These are phyloP conservation scores for Myrmophylax atrothorax DNA, from an alignment of 2,113 vertebrate species.

Conservation along the genomic window DNA sequence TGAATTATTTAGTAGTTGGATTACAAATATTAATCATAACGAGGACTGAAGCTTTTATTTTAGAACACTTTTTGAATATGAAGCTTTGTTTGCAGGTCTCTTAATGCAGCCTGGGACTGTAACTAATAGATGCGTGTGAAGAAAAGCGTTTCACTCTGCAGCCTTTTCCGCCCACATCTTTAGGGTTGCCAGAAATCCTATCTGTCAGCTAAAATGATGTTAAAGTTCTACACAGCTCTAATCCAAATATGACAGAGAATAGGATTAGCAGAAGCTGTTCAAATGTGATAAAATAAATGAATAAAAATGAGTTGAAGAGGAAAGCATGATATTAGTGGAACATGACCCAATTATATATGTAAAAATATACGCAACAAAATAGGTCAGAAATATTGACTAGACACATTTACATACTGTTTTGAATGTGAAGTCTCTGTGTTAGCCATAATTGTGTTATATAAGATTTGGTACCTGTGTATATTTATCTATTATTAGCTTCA, in stretches of 20 bases:
- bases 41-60: neutral
- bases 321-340: slow-evolving; percentile 43
- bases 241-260: slow-evolving; percentile 58
- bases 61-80: neutral
- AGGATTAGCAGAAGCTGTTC: slow-evolving; percentile 62
- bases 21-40: slow-evolving; percentile 57
- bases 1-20: slow-evolving; percentile 59
- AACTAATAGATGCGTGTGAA: slow-evolving; percentile 35
- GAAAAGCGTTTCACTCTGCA: slow-evolving; percentile 33
- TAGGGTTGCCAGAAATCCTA: slow-evolving; percentile 49
- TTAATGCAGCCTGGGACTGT: slow-evolving; percentile 16
- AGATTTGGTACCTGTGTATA: neutral
- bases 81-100: slow-evolving; percentile 40
- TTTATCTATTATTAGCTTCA: neutral
- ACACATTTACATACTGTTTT: slow-evolving; percentile 43
- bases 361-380: slow-evolving; percentile 54
- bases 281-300: slow-evolving; percentile 69
- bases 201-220: slow-evolving; percentile 59
- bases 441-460: slow-evolving; percentile 2
- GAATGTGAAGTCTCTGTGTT: neutral
- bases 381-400: slow-evolving; percentile 47
- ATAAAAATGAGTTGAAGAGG: slow-evolving; percentile 54
- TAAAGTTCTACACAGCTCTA: slow-evolving; percentile 45
- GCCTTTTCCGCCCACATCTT: slow-evolving; percentile 30
- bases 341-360: slow-evolving; percentile 61